Conservation (phyloP, 2,888 invertebrate genomes). For the Ditylenchus weischeri region DNA sequence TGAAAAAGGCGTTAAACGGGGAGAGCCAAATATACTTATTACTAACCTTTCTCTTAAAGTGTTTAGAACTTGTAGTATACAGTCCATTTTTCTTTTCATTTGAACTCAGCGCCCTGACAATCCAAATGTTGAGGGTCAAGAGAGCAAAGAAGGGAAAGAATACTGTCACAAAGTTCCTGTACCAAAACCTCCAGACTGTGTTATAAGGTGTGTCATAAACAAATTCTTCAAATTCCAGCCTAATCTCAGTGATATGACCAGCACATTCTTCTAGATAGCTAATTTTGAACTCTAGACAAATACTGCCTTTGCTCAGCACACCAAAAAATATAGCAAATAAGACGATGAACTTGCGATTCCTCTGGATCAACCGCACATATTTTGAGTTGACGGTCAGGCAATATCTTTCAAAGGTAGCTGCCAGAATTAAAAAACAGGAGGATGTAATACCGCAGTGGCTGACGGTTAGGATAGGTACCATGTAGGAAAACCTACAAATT, state of each 20-base stretch:
- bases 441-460: constrained; percentile 57
- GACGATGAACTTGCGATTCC: constrained; percentile 38
- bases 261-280: constrained; percentile 37
- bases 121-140: constrained; percentile 46
- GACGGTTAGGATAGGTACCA: constrained; percentile 55
- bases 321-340: constrained; percentile 47
- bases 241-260: constrained; percentile 44
- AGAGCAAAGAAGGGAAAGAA: constrained; percentile 56
- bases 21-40: too few relatives aligned
- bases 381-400: constrained; percentile 47
- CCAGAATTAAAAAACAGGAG: constrained; percentile 51
- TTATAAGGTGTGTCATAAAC: constrained; percentile 51
- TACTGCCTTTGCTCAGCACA: constrained; percentile 50
- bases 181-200: constrained; percentile 44
- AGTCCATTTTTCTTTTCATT: constrained; percentile 24
- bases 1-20: too few relatives aligned
- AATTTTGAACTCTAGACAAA: constrained; percentile 50
- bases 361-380: constrained; percentile 40
- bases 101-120: constrained; percentile 41
- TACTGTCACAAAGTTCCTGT: constrained; percentile 54
- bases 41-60: constrained; percentile 23
- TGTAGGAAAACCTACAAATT: constrained; percentile 47
- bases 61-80: constrained; percentile 22
- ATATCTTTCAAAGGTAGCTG: constrained; percentile 49
- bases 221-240: constrained; percentile 34